phyloP scores from a whole-genome alignment of 2,797 vertebrate genomes.

The Phrynocephalus forsythii region DNA sequence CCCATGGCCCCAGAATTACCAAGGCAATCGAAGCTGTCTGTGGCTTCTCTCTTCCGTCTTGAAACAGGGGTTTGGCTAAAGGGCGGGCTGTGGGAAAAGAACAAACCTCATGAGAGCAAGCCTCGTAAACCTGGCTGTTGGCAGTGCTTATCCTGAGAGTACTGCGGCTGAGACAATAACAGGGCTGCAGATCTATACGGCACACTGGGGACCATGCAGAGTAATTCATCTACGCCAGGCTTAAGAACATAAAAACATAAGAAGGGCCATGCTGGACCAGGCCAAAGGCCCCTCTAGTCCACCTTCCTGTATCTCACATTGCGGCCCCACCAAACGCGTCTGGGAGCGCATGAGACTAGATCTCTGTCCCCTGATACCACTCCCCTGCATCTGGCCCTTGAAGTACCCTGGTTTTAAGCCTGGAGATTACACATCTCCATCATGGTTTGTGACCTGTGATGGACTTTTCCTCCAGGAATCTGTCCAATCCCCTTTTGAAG shows the following conservation, averaged over 20 bases:
- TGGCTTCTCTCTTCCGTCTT: conserved; percentile 73
- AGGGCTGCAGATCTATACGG: neutral
- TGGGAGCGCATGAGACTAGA: too few relatives aligned
- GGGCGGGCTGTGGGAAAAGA: conserved; percentile 63
- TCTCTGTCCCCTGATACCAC: too few relatives aligned
- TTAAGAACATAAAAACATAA: neutral
- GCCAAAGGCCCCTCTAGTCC: too few relatives aligned
- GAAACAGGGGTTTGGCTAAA: conserved; percentile 73
- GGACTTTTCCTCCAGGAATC: too few relatives aligned
- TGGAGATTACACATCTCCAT: too few relatives aligned
- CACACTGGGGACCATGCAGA: neutral
- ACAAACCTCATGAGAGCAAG: neutral
- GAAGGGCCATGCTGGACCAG: too few relatives aligned
- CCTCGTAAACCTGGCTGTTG: neutral
- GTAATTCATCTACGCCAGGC: neutral
- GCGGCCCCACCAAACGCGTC: too few relatives aligned
- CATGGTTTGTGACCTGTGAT: too few relatives aligned
- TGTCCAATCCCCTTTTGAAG: too few relatives aligned
- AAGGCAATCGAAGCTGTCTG: conserved; percentile 74
- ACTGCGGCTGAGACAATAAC: neutral
- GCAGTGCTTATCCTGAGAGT: neutral
- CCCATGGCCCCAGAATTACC: conserved; percentile 60
- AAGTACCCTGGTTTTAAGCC: too few relatives aligned
- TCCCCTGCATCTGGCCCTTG: too few relatives aligned
- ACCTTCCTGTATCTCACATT: too few relatives aligned